These are phyloP conservation scores for Drosophila parthenogenetica DNA, from an alignment of 2,888 invertebrate genomes.

Conservation along the genomic window DNA sequence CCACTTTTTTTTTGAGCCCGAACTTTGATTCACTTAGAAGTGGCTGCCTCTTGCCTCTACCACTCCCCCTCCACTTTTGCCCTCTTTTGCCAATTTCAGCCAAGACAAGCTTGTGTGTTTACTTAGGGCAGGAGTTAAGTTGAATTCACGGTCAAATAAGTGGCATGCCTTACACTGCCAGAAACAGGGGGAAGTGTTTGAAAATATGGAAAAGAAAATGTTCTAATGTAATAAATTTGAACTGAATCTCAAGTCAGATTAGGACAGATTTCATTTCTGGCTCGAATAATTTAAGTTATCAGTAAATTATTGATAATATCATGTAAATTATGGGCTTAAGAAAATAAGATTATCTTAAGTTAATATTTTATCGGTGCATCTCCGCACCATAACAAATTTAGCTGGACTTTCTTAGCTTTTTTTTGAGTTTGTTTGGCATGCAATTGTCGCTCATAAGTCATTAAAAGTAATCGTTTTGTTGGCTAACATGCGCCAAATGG, in stretches of 20 bases:
- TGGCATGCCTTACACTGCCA: conserved; percentile 53
- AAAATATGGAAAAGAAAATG: too few species aligned
- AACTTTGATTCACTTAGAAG: conserved; percentile 36
- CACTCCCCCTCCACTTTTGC: not conserved
- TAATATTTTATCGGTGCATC: not conserved
- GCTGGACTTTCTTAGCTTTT: conserved; percentile 10
- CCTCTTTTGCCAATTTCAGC: conserved; percentile 14
- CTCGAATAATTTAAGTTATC: too few species aligned
- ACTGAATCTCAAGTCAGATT: too few species aligned
- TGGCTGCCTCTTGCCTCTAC: conserved; percentile 1
- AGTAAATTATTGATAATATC: too few species aligned
- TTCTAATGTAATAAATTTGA: too few species aligned
- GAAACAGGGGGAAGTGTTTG: too few species aligned
- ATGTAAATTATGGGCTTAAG: too few species aligned
- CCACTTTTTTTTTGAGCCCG: conserved; percentile 52
- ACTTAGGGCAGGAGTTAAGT: conserved; percentile 38
- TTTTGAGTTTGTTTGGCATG: conserved; percentile 51
- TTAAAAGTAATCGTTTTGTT: conserved; percentile 79
- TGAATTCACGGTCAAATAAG: conserved; percentile 66
- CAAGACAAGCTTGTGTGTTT: conserved; percentile 35
- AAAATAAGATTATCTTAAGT: too few species aligned
- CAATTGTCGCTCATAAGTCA: conserved; percentile 75
- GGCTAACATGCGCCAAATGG: conserved; percentile 75
- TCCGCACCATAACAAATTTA: conserved; percentile 5
- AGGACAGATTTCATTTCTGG: too few species aligned